Percentiles rank a stretch among this genome's conserved stretches.
Evolutionary conservation across 2,888 invertebrate species (phyloP).

Genomic region (Sminthurinus aureus): DNA sequence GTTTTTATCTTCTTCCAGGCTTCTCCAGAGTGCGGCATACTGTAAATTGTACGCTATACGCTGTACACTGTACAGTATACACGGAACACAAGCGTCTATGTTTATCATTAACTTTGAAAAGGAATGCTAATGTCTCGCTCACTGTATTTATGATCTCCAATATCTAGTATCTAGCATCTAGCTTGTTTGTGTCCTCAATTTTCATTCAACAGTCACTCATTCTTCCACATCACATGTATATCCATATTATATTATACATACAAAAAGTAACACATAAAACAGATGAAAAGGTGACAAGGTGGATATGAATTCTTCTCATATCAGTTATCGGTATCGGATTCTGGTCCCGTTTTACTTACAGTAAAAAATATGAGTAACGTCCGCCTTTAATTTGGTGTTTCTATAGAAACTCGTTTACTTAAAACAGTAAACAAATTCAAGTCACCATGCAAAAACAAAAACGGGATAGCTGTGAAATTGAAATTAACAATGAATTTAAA

Average conservation of each 20-base stretch:
- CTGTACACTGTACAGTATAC: no score
- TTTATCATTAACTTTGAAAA: constrained; percentile 18
- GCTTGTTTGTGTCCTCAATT: not conserved
- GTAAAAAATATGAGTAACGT: not conserved
- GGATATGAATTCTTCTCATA: not conserved
- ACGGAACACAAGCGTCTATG: no score
- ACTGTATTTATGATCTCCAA: constrained; percentile 15
- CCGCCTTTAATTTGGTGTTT: not conserved
- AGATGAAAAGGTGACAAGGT: no score
- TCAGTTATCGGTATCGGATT: not conserved
- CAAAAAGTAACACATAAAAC: no score
- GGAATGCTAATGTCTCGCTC: constrained; percentile 31
- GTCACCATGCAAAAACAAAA: no score
- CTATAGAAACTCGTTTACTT: not conserved
- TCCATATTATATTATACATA: not conserved
- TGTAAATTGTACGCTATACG: not conserved
- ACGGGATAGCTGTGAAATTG: no score
- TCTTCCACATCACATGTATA: not conserved
- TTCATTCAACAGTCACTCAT: not conserved
- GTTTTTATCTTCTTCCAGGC: not conserved
- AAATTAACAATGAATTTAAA: not conserved
- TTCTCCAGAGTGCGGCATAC: not conserved
- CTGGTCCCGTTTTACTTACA: not conserved
- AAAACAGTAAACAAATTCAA: not conserved
- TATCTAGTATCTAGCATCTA: not conserved